Conservation (phyloP, 1,140 invertebrate species). For the Helicoverpa armigera region DNA sequence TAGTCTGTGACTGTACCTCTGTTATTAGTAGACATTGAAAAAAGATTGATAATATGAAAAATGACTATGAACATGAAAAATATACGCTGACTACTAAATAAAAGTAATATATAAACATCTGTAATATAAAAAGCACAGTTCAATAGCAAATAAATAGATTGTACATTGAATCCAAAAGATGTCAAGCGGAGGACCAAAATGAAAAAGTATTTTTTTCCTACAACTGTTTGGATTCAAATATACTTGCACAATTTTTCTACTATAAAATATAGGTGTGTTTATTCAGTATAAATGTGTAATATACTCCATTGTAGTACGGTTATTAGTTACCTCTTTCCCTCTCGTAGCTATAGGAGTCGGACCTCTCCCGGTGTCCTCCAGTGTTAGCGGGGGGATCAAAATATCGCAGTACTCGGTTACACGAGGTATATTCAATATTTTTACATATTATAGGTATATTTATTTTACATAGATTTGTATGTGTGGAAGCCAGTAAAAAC, state of each 20-base stretch:
- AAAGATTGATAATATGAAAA: constrained; percentile 35
- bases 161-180: no score
- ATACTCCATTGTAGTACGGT: not conserved
- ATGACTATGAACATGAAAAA: constrained; percentile 5
- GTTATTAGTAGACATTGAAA: constrained; percentile 44
- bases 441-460: not conserved
- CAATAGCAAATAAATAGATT: no score
- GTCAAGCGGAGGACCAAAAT: no score
- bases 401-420: constrained; percentile 66
- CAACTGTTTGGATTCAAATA: no score
- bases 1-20: constrained; percentile 32
- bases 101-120: not conserved
- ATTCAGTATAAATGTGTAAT: not conserved
- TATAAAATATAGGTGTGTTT: no score
- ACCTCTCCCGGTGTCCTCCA: constrained; percentile 78
- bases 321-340: constrained; percentile 78
- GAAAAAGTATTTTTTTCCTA: no score
- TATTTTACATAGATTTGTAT: not conserved
- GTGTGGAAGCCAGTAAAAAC: no score
- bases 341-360: constrained; percentile 82
- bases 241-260: no score
- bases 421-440: constrained; percentile 38
- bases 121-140: no score
- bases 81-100: not conserved
- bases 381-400: constrained; percentile 78